Percentiles rank a stretch among this genome's conserved stretches.
Evolutionary conservation across 1,140 invertebrate genomes (phyloP).

Genomic region (Ctenoplectra terminalis): DNA sequence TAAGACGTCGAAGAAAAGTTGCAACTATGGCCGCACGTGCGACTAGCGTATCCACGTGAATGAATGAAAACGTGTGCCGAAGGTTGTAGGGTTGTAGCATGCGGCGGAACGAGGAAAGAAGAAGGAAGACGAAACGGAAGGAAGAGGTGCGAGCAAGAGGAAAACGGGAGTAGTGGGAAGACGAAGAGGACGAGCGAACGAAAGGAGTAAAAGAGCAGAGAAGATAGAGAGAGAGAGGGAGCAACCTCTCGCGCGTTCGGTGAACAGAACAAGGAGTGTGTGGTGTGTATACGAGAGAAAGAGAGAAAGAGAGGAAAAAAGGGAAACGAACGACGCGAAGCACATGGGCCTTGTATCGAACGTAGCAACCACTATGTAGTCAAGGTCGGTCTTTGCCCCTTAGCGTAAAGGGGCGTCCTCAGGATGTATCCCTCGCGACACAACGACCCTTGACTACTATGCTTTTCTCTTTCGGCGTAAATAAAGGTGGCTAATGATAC

Average conservation of each 20-base stretch:
- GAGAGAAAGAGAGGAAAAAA: constrained; percentile 15
- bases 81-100: constrained; percentile 15
- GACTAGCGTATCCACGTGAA: constrained; percentile 40
- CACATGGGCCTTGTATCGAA: constrained; percentile 78
- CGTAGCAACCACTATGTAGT: constrained; percentile 73
- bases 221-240: neutral
- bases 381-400: constrained; percentile 81
- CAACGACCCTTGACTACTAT: constrained; percentile 35
- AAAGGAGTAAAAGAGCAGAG: constrained; percentile 8
- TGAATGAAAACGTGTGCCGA: constrained; percentile 48
- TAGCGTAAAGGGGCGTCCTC: constrained; percentile 68
- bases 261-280: neutral
- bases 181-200: neutral
- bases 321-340: constrained; percentile 56
- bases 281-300: neutral
- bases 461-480: constrained; percentile 46
- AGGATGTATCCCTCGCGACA: constrained; percentile 62
- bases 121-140: constrained; percentile 23
- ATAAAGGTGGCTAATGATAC: constrained; percentile 30
- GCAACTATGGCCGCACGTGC: constrained; percentile 39
- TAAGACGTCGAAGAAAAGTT: constrained; percentile 9
- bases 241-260: neutral
- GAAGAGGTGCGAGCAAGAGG: constrained; percentile 42
- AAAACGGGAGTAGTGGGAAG: constrained; percentile 43
- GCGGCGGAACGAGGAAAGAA: constrained; percentile 17